phyloP scores from a whole-genome alignment of 2,113 vertebrate species.

The Seriola quinqueradiata region DNA sequence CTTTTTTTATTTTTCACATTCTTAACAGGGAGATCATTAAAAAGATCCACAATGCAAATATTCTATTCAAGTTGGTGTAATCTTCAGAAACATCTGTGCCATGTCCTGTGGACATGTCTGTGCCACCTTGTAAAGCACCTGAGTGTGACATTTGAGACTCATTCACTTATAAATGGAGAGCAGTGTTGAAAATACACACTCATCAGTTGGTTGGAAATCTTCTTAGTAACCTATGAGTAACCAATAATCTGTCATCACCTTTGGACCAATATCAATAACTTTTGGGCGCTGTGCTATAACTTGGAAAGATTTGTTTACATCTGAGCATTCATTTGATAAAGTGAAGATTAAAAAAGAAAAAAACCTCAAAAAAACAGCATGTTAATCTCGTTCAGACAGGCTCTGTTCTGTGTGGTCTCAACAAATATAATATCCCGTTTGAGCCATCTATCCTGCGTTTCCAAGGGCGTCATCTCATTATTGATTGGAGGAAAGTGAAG shows the following conservation, averaged over 20 bases:
- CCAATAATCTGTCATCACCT: too few species aligned
- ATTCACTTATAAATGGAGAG: neutral
- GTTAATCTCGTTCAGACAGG: constrained; percentile 57
- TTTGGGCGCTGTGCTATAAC: neutral
- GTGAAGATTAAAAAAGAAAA: neutral
- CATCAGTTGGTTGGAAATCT: neutral
- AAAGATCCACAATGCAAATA: neutral
- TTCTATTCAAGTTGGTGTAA: neutral
- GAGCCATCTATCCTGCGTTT: constrained; percentile 73
- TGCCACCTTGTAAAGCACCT: neutral
- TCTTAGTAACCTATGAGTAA: neutral
- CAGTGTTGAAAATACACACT: neutral
- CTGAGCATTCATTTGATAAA: constrained; percentile 4
- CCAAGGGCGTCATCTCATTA: constrained; percentile 80
- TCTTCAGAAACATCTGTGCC: neutral
- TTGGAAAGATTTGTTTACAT: neutral
- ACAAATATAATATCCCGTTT: constrained; percentile 74
- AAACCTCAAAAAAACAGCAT: constrained; percentile 1
- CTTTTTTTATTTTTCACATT: neutral
- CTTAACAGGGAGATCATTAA: neutral
- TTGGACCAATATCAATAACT: neutral
- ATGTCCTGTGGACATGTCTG: too few species aligned
- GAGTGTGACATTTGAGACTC: neutral
- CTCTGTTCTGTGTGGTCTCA: constrained; percentile 41
- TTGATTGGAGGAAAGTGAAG: constrained; percentile 81